phyloP scores from a whole-genome alignment of 2,797 vertebrate genomes.

The Meda fulgida region DNA sequence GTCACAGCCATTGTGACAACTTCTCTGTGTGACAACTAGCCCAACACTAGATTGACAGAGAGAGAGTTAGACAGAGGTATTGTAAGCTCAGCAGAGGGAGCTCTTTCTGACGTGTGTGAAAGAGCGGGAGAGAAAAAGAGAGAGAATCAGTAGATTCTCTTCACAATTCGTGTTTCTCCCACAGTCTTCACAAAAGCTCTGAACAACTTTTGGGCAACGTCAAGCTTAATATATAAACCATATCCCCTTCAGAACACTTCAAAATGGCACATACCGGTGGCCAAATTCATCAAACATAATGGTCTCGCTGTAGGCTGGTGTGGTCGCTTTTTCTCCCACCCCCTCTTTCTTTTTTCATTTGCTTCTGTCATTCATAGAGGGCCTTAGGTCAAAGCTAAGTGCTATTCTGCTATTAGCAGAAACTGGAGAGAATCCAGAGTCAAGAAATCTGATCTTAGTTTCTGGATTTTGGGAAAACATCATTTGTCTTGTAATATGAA shows the following conservation, averaged over 20 bases:
- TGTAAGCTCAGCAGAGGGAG: conserved; percentile 75
- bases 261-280: conserved; percentile 69
- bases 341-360: conserved; percentile 46
- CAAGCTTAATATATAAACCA: conserved; percentile 71
- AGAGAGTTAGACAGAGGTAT: background rate
- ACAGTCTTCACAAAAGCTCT: conserved; percentile 53
- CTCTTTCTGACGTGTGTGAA: conserved; percentile 57
- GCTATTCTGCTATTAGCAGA: conserved; percentile 58
- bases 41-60: background rate
- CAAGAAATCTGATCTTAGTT: conserved; percentile 70
- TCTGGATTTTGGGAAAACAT: conserved; percentile 55
- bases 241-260: conserved; percentile 65
- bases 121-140: conserved; percentile 22
- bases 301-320: conserved; percentile 60
- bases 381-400: conserved; percentile 59
- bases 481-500: conserved; percentile 54
- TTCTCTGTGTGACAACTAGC: background rate
- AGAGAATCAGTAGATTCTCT: conserved; percentile 39
- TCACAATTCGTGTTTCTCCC: conserved; percentile 51
- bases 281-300: conserved; percentile 74
- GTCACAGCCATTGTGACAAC: background rate
- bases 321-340: conserved; percentile 43
- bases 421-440: conserved; percentile 71
- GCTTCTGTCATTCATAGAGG: conserved; percentile 55
- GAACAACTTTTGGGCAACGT: conserved; percentile 69